Evolutionary conservation across 2,113 vertebrate genomes (phyloP), one percentile per base, ranked within the genome.

Genomic region (Pelusios castaneus): DNA sequence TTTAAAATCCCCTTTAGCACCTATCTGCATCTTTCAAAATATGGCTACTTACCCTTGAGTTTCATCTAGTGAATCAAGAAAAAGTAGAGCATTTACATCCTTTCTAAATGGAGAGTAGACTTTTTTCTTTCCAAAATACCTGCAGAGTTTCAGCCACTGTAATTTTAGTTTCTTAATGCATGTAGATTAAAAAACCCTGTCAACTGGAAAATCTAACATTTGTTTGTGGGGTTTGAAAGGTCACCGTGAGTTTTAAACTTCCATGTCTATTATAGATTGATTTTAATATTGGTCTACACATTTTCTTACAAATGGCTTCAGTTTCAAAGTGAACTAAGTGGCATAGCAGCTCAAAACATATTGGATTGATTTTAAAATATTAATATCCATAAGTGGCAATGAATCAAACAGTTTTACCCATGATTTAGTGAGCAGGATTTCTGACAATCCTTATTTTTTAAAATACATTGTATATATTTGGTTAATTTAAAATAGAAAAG

Each of bases 271-370:
- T 38, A 21, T 10, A 27, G 3, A 80, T 49, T 87, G 51, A 83
- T 87, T 89, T 47, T 80, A 76, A 41, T 96, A 80, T 3, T 55
- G 82, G n/a, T 38, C 60, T 22, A 77, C 29, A 80, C 94, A 52
- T 10, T 92, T 52, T 79, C 29, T 87, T 92, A 95, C 70, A 96
- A 96, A 85, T 83, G 85, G 82, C 67, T 96, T 93, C 80, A 43
- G 76, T 93, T 96, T 95, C 86, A 89, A 87, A 95, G 78, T 82
- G 85, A 89, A 95, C 82, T 51, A 89, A 76, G n/a, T 88, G 82
- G 92, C 73, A 91, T 49, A 92, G 95, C 82, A 84, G 78, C 88
- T 92, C n/a, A 70, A 94, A 97, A 87, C 63, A 79, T 51, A 90
- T 0, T 96, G 91, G 93, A 91, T 70, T 95, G 29, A 92, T 89